phyloP scores from a whole-genome alignment of 2,113 vertebrate species.

The Redunca redunca region DNA sequence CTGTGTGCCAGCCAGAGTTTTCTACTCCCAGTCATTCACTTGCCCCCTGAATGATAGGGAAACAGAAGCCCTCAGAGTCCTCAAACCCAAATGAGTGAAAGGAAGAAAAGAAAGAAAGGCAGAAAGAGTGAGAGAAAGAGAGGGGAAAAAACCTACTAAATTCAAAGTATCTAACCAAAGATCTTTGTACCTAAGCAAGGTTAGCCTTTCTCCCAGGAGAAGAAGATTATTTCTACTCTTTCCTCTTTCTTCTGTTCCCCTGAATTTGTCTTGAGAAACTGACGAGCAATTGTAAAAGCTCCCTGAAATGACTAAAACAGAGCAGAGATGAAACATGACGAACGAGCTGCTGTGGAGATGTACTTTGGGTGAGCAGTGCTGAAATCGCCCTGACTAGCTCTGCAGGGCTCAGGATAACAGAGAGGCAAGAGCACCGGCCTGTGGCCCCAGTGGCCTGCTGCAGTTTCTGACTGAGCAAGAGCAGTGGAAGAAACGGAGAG shows the following conservation, averaged over 20 bases:
- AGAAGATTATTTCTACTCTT: background rate
- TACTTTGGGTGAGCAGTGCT: background rate
- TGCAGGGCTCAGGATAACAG: background rate
- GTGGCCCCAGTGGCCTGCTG: background rate
- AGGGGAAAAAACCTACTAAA: background rate
- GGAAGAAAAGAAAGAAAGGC: background rate
- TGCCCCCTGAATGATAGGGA: background rate
- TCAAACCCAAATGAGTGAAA: background rate
- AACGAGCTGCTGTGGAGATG: background rate
- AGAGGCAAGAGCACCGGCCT: background rate
- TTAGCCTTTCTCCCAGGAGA: background rate
- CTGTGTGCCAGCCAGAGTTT: background rate
- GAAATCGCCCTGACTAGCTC: background rate
- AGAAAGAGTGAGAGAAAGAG: background rate
- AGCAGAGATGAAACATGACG: background rate
- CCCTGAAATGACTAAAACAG: background rate
- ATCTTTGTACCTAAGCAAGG: background rate
- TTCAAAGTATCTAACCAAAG: background rate
- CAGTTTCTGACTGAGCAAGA: background rate
- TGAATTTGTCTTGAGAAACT: slow-evolving; percentile 4
- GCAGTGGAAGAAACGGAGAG: too few relatives aligned
- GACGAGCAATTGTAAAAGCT: background rate
- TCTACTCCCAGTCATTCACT: background rate
- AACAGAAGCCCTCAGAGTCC: background rate
- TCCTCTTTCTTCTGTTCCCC: background rate